Evolutionary conservation across 2,888 invertebrate species (phyloP), one percentile per base, ranked within the genome.

Genomic region (Eremobia ochroleuca): DNA sequence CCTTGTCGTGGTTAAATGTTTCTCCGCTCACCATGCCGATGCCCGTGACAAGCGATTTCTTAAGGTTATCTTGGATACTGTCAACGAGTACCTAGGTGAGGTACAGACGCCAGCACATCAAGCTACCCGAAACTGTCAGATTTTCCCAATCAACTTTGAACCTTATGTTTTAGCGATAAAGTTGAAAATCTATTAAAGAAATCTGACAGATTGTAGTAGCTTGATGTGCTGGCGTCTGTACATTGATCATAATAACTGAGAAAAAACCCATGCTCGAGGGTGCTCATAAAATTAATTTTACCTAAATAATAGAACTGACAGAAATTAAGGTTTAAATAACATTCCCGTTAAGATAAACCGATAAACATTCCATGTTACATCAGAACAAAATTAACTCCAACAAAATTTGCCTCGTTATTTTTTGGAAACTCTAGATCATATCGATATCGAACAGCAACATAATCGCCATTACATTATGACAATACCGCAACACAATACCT

Each of bases 361-460:
- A n/a, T n/a, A 46, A 55, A 81, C 15, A 62, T 62, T n/a, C 2
- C 37, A 58, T 13, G 34, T 62, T 81, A 28, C 66, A 74, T 67
- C 49, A 76, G 13, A 81, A 28, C 25, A 34, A 28, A 25, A 55
- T 46, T n/a, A 43, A 28, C 3, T 64, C 0, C 4, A 55, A 49
- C 34, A 49, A 77, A 64, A 73, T 77, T 31, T 28, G 1, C 18
- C 49, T 74, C 28, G 40, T 73, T 76, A 72, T 64, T 66, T 52
- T 77, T 31, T 49, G 62, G 59, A 70, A 82, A 58, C 21, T 37
- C 40, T 46, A 71, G 79, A 78, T 73, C 69, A 15, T 73, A 82
- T 86, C 62, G 64, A 71, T 64, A 66, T 55, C 65, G 78, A 59
- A 82, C 49, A 21, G 34, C 2, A 66, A 18, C 37, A 67, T 52